Conservation (phyloP, 2,888 invertebrate species). For the Chymomyza caudatula region DNA sequence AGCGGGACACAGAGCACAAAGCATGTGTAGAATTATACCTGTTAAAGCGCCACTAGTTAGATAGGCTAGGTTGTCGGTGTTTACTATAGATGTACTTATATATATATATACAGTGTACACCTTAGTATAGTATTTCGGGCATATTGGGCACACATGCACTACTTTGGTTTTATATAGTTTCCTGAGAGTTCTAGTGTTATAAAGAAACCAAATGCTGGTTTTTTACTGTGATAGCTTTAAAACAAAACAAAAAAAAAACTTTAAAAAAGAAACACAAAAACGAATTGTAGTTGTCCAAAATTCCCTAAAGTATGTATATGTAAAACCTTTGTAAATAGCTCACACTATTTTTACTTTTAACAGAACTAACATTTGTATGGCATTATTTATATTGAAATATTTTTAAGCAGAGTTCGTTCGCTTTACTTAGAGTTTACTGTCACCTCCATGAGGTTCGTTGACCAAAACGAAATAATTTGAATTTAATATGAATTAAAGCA, state of each 20-base stretch:
- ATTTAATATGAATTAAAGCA: constrained; percentile 42
- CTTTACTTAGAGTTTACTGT: constrained; percentile 23
- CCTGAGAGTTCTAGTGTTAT: constrained; percentile 28
- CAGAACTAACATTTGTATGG: constrained; percentile 31
- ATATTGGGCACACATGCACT: constrained; percentile 4
- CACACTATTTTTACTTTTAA: constrained; percentile 9
- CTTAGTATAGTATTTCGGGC: constrained; percentile 1
- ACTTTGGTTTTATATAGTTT: constrained; percentile 42
- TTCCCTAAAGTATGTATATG: constrained; percentile 9
- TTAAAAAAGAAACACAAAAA: constrained; percentile 17
- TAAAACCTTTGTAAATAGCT: constrained; percentile 25
- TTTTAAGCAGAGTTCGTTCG: constrained; percentile 45
- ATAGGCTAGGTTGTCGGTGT: constrained; percentile 46
- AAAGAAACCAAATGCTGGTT: constrained; percentile 35
- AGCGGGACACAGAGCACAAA: constrained; percentile 16
- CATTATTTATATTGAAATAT: constrained; percentile 35
- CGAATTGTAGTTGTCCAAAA: constrained; percentile 21
- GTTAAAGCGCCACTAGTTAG: background rate
- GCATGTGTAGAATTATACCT: background rate
- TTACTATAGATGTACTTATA: background rate
- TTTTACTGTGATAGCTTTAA: constrained; percentile 58
- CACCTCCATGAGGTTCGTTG: constrained; percentile 60
- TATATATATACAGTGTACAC: background rate
- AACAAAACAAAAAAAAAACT: constrained; percentile 9
- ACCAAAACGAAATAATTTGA: constrained; percentile 35